Evolutionary conservation across 2,113 vertebrate genomes (phyloP).

Genomic region (Xyrauchen texanus): DNA sequence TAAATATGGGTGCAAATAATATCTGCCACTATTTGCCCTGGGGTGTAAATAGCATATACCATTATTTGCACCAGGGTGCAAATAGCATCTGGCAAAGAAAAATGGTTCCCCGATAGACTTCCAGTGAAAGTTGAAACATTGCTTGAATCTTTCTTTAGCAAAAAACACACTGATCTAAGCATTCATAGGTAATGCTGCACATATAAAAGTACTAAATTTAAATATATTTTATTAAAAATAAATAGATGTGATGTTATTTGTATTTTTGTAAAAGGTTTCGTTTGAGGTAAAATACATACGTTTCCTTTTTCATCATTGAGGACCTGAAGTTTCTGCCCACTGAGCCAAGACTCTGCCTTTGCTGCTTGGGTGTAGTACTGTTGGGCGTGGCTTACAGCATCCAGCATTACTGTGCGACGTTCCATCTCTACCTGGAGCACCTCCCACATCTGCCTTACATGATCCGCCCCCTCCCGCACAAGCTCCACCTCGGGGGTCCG

Average conservation of each 20-base stretch:
- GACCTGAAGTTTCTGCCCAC: constrained; percentile 89
- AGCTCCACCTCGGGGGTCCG: constrained; percentile 80
- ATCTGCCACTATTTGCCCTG: too few species aligned
- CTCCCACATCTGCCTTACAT: constrained; percentile 84
- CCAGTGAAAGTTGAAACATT: too few species aligned
- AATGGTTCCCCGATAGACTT: too few species aligned
- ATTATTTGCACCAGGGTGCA: too few species aligned
- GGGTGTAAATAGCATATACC: too few species aligned
- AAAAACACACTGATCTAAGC: neutral
- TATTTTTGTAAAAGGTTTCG: too few species aligned
- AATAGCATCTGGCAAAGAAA: too few species aligned
- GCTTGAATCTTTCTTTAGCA: too few species aligned
- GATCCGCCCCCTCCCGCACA: constrained; percentile 75
- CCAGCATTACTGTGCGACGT: constrained; percentile 78
- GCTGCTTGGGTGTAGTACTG: constrained; percentile 87
- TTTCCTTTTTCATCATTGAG: constrained; percentile 89
- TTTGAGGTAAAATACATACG: constrained; percentile 63
- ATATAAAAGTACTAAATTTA: too few species aligned
- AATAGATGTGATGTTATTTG: too few species aligned
- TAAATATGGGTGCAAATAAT: too few species aligned
- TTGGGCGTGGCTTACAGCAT: constrained; percentile 81
- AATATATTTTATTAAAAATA: too few species aligned
- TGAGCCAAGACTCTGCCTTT: constrained; percentile 91
- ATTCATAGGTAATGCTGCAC: neutral
- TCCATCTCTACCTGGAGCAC: constrained; percentile 82